Conservation (phyloP, 2,113 vertebrate species). For the Saguinus midas region DNA sequence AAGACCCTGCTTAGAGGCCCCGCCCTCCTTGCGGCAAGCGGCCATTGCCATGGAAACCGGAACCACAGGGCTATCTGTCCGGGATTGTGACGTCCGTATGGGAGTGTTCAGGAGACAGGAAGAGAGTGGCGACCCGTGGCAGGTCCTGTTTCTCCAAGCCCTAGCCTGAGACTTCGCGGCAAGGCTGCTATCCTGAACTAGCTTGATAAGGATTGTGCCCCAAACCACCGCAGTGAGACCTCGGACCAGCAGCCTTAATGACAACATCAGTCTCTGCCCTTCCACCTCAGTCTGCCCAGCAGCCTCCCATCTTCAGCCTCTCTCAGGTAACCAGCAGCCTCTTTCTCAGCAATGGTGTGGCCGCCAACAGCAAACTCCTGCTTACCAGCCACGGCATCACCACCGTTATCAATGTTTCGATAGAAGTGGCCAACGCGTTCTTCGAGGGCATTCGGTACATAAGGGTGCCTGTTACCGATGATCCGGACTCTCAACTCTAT, state of each 20-base stretch:
- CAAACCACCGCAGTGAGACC: neutral
- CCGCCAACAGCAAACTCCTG: constrained; percentile 76
- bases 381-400: constrained; percentile 83
- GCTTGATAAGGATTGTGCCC: neutral
- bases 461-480: constrained; percentile 76
- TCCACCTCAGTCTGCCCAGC: neutral
- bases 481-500: constrained; percentile 67
- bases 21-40: neutral
- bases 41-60: constrained; percentile 6
- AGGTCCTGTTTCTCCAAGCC: neutral
- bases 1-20: neutral
- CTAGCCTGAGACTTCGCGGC: neutral
- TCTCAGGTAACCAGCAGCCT: constrained; percentile 84
- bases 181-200: neutral
- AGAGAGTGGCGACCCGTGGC: neutral
- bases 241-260: neutral
- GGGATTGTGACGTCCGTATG: neutral
- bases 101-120: neutral
- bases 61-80: neutral
- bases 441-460: constrained; percentile 78
- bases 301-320: neutral
- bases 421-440: constrained; percentile 60
- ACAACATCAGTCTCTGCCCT: neutral
- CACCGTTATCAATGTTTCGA: constrained; percentile 79
- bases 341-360: constrained; percentile 79